Percentiles rank a stretch among this genome's conserved stretches.
Evolutionary conservation across 2,797 vertebrate genomes (phyloP).

Genomic region (Coendou prehensilis): DNA sequence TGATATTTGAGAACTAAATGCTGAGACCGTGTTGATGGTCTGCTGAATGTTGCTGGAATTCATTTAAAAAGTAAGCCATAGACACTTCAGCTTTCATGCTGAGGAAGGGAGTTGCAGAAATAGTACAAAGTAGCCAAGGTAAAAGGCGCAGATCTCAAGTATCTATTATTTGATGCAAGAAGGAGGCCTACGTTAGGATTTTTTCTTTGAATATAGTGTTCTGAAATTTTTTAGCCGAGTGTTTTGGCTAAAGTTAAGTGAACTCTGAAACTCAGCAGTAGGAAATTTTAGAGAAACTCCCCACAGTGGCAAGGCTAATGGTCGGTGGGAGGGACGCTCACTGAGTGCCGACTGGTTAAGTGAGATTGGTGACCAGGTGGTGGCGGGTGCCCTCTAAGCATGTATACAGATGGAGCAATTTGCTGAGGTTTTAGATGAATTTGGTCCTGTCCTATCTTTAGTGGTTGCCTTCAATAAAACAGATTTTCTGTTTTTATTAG

Average conservation of each 20-base stretch:
- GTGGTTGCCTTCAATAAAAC: background rate
- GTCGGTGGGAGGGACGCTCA: background rate
- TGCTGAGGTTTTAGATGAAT: background rate
- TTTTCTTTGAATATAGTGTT: background rate
- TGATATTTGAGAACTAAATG: constrained; percentile 19
- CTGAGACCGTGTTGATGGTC: background rate
- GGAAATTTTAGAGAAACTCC: background rate
- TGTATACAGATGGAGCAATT: background rate
- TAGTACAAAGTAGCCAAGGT: background rate
- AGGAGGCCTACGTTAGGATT: background rate
- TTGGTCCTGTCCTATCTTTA: background rate
- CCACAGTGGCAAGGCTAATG: background rate
- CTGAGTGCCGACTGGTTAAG: background rate
- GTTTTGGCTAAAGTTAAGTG: background rate
- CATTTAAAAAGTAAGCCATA: background rate
- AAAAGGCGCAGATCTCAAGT: background rate
- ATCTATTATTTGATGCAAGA: background rate
- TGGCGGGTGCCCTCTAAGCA: background rate
- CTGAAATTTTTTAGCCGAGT: background rate
- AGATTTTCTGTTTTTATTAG: background rate
- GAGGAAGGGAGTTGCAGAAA: background rate
- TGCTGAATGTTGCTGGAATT: background rate
- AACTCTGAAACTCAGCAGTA: background rate
- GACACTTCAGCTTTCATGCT: background rate
- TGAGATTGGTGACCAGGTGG: background rate